These are phyloP conservation scores for Hyaena hyaena DNA, from an alignment of 2,113 vertebrate genomes.

Conservation along the genomic window DNA sequence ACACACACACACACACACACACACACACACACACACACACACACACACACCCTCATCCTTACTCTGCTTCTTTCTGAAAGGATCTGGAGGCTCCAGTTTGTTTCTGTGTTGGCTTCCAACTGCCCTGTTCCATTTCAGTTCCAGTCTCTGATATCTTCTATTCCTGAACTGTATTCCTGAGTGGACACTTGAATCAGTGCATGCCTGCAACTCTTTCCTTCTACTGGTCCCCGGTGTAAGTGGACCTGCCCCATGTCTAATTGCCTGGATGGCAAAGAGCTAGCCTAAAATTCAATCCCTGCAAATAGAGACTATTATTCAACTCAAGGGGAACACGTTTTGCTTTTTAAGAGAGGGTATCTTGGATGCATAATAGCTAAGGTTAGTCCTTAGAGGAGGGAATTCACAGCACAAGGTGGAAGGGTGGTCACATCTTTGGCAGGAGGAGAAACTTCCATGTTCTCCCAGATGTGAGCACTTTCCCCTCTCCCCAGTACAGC, in stretches of 20 bases:
- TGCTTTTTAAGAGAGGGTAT: slow-evolving; percentile 46
- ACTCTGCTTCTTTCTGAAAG: not conserved
- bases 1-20: not conserved
- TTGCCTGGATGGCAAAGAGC: not conserved
- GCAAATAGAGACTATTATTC: slow-evolving; percentile 34
- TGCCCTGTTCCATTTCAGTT: not conserved
- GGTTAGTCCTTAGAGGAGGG: not conserved
- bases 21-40: not conserved
- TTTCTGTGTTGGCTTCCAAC: not conserved
- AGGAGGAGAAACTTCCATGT: not conserved
- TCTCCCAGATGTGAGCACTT: not conserved
- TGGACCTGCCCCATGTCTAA: not conserved
- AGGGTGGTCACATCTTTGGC: not conserved
- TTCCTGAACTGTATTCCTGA: not conserved
- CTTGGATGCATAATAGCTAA: not conserved
- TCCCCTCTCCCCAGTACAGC: not conserved
- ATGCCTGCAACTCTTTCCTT: not conserved
- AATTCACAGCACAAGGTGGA: slow-evolving; percentile 29
- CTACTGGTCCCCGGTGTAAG: not conserved
- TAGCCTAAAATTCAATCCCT: slow-evolving; percentile 39
- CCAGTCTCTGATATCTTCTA: not conserved
- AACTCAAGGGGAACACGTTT: slow-evolving; percentile 27
- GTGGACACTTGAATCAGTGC: not conserved
- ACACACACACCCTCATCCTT: not conserved
- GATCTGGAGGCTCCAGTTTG: not conserved